A percentile compares a stretch with the other conserved stretches of the same genome.
Conservation (phyloP, 2,888 invertebrate species). For the Allophyes oxyacanthae region DNA sequence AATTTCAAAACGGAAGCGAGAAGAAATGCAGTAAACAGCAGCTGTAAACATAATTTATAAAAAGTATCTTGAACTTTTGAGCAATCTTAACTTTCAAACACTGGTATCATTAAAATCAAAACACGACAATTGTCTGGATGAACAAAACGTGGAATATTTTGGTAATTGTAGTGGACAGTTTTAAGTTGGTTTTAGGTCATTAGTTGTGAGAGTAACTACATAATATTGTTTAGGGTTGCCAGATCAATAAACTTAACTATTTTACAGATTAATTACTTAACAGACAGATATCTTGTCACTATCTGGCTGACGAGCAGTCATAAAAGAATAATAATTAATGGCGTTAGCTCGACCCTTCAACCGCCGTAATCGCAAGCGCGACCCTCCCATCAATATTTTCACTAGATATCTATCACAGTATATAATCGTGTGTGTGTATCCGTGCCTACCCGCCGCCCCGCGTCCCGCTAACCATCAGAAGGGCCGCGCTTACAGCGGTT, state of each 20-base stretch:
- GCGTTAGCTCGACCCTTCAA: too few species aligned
- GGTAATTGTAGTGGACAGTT: slow-evolving; percentile 26
- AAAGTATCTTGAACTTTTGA: not conserved
- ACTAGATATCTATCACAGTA: too few species aligned
- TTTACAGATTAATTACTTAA: too few species aligned
- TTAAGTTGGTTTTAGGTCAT: slow-evolving; percentile 37
- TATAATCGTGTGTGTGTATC: too few species aligned
- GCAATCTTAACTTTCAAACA: slow-evolving; percentile 19
- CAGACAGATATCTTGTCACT: too few species aligned
- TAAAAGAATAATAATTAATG: too few species aligned
- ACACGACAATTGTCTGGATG: slow-evolving; percentile 9
- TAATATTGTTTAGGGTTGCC: slow-evolving; percentile 18
- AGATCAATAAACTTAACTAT: not conserved
- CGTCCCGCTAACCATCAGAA: too few species aligned
- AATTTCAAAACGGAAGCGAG: not conserved
- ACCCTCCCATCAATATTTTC: too few species aligned
- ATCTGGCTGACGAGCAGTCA: too few species aligned
- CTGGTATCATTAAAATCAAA: slow-evolving; percentile 29
- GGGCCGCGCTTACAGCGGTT: too few species aligned
- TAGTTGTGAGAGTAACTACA: slow-evolving; percentile 16
- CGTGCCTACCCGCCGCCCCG: too few species aligned
- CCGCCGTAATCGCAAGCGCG: too few species aligned
- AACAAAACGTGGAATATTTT: slow-evolving; percentile 19
- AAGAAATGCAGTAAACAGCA: slow-evolving; percentile 2
- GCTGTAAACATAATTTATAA: not conserved